phyloP scores from a whole-genome alignment of 2,113 vertebrate species.

The Amia ocellicauda region DNA sequence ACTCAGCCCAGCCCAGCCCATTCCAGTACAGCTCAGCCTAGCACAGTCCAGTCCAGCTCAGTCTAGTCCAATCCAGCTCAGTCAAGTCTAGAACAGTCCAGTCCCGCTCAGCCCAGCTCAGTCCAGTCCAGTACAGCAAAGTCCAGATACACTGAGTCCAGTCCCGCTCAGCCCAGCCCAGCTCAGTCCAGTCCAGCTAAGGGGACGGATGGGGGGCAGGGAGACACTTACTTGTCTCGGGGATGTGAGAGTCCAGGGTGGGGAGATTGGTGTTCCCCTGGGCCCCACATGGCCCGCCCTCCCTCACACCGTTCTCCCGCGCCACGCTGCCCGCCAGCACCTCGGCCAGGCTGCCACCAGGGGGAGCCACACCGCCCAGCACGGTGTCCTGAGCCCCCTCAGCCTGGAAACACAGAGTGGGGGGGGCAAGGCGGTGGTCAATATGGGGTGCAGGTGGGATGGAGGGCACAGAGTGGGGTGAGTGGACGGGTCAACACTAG shows the following conservation, averaged over 20 bases:
- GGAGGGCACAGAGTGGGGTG: constrained; percentile 33
- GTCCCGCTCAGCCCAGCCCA: neutral
- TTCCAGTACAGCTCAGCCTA: too few relatives aligned
- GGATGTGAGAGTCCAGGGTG: constrained; percentile 84
- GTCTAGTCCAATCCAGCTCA: too few relatives aligned
- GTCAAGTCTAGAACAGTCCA: too few relatives aligned
- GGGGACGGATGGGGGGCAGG: neutral
- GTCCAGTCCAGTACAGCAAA: too few relatives aligned
- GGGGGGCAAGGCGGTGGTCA: constrained; percentile 55
- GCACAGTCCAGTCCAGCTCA: too few relatives aligned
- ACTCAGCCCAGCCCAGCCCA: too few relatives aligned
- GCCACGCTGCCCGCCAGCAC: constrained; percentile 49
- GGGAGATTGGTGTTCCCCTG: constrained; percentile 76
- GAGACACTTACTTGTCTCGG: constrained; percentile 90
- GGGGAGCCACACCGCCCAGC: constrained; percentile 60
- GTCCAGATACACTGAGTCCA: too few relatives aligned
- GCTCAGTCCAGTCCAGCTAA: neutral
- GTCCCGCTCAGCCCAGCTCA: too few relatives aligned
- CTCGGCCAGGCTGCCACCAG: constrained; percentile 52
- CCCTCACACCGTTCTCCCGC: constrained; percentile 78
- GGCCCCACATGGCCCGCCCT: constrained; percentile 54
- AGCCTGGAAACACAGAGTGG: constrained; percentile 75
- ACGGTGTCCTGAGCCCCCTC: constrained; percentile 73
- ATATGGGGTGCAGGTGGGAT: constrained; percentile 42
- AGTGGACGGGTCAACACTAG: neutral